These are phyloP conservation scores for Camponotus vicinus DNA, from an alignment of 1,140 invertebrate genomes.

Conservation along the genomic window DNA sequence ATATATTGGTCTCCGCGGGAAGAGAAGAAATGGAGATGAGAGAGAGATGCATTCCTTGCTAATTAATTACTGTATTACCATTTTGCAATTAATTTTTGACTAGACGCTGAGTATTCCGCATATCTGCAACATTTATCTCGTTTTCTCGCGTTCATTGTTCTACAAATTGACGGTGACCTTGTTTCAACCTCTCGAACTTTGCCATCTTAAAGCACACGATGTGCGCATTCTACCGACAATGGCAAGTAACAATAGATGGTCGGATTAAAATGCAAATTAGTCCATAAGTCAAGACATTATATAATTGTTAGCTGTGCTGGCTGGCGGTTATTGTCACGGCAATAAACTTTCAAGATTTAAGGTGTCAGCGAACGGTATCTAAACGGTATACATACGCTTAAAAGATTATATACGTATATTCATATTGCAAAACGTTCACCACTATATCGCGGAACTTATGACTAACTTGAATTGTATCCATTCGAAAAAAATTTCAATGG, in stretches of 20 bases:
- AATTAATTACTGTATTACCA: conserved; percentile 5
- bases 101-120: neutral
- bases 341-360: conserved; percentile 71
- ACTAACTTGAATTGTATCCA: neutral
- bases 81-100: neutral
- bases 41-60: neutral
- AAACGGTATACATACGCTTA: conserved; percentile 37
- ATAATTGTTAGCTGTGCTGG: conserved; percentile 68
- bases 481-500: neutral
- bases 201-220: conserved; percentile 41
- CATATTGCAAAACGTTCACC: conserved; percentile 17
- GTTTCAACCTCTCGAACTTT: conserved; percentile 61
- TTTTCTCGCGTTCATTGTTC: conserved; percentile 42
- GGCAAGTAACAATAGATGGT: conserved; percentile 72
- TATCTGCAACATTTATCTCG: conserved; percentile 1
- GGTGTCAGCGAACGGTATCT: conserved; percentile 45
- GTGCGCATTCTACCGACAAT: conserved; percentile 70
- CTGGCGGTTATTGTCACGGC: conserved; percentile 69
- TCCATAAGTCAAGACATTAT: conserved; percentile 76
- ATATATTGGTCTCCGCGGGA: neutral
- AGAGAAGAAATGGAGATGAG: neutral
- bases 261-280: conserved; percentile 79
- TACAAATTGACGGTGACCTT: conserved; percentile 56
- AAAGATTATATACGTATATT: conserved; percentile 55
- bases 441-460: neutral